These are phyloP conservation scores for Craseonycteris thonglongyai DNA, from an alignment of 2,113 vertebrate genomes.

Conservation along the genomic window DNA sequence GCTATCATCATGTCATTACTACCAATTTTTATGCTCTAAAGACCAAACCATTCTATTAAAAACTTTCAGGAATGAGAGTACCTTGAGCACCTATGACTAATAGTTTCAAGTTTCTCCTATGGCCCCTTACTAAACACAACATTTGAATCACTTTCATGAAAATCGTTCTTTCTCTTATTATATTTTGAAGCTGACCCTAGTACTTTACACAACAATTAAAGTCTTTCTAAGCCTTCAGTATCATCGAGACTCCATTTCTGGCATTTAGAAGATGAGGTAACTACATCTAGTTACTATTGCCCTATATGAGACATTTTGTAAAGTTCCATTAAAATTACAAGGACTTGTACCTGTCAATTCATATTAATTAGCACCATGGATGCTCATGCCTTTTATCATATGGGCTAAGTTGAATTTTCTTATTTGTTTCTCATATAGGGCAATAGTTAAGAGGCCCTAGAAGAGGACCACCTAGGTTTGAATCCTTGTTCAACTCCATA, in stretches of 20 bases:
- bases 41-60: neutral
- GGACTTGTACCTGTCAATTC: neutral
- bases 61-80: conserved; percentile 16
- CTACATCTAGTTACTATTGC: too few species aligned
- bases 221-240: neutral
- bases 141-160: neutral
- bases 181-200: neutral
- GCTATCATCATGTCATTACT: conserved; percentile 49
- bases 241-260: neutral
- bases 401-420: neutral
- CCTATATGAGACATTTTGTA: neutral
- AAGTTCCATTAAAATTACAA: neutral
- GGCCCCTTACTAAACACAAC: neutral
- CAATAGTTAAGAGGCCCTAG: neutral
- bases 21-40: conserved; percentile 56
- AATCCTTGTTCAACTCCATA: neutral
- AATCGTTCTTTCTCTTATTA: neutral
- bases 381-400: neutral
- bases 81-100: neutral
- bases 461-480: neutral
- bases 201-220: neutral
- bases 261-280: neutral
- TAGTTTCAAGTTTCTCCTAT: neutral
- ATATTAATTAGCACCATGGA: neutral
- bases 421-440: neutral